Evolutionary conservation across 2,797 vertebrate genomes (phyloP).

Genomic region (Oryzias dopingdopingensis): DNA sequence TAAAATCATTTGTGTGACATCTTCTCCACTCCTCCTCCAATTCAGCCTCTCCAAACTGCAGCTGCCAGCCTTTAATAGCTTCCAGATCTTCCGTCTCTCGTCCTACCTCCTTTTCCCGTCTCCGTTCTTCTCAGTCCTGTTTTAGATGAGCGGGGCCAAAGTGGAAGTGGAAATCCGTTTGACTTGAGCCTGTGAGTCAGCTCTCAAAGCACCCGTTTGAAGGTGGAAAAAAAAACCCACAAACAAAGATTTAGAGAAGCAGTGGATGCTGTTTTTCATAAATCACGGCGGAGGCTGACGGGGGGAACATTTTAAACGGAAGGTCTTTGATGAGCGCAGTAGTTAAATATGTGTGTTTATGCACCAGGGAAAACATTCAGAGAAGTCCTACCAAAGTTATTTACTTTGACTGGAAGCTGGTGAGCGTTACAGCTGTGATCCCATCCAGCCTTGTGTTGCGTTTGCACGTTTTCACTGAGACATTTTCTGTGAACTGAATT

Average conservation of each 20-base stretch:
- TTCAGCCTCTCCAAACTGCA: constrained; percentile 64
- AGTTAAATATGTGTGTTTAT: constrained; percentile 64
- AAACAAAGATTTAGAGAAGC: constrained; percentile 44
- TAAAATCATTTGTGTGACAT: constrained; percentile 65
- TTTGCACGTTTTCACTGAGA: too few relatives aligned
- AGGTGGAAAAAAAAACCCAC: constrained; percentile 65
- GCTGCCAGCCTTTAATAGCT: constrained; percentile 72
- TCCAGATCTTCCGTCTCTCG: constrained; percentile 65
- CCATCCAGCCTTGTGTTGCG: too few relatives aligned
- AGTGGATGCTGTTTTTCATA: constrained; percentile 69
- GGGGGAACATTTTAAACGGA: constrained; percentile 42
- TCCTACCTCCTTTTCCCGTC: constrained; percentile 38
- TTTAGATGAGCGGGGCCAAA: constrained; percentile 58
- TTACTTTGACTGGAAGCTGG: constrained; percentile 70
- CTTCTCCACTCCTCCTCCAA: constrained; percentile 55
- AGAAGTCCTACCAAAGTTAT: constrained; percentile 49
- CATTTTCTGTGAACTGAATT: too few relatives aligned
- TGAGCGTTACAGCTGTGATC: constrained; percentile 2
- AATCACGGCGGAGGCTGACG: constrained; percentile 53
- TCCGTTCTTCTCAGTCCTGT: constrained; percentile 31
- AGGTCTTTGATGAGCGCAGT: constrained; percentile 66
- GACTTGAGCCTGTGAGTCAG: constrained; percentile 74
- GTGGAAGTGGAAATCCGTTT: constrained; percentile 74
- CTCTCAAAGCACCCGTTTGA: constrained; percentile 58
- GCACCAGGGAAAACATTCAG: constrained; percentile 45